A percentile compares a stretch with the other conserved stretches of the same genome.
Evolutionary conservation across 2,888 invertebrate genomes (phyloP).

Genomic region (Lumbricus terrestris): DNA sequence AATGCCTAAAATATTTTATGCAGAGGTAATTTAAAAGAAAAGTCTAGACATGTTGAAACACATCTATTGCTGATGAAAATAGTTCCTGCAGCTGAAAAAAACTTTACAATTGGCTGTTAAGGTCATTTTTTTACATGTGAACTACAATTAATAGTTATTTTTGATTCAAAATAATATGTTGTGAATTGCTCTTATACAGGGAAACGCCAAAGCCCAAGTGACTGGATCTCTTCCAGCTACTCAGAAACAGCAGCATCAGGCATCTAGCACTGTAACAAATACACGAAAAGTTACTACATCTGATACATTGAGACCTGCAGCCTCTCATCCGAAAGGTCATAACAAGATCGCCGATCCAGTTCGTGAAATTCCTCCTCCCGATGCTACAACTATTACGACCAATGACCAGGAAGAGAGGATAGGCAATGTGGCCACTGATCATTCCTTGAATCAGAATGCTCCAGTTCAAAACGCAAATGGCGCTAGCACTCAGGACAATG

Average conservation of each 20-base stretch:
- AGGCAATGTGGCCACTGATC: not conserved
- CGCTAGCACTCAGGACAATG: not conserved
- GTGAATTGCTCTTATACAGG: not conserved
- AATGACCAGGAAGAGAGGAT: not conserved
- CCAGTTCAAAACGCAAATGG: not conserved
- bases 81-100: too few species aligned
- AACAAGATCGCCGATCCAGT: not conserved
- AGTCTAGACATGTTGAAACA: too few species aligned
- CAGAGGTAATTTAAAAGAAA: too few species aligned
- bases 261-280: not conserved
- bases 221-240: not conserved
- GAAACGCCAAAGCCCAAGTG: not conserved
- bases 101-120: not conserved
- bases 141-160: not conserved
- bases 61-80: too few species aligned
- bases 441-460: slow-evolving; percentile 3
- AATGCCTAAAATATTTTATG: too few species aligned
- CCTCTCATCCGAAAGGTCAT: not conserved
- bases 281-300: not conserved
- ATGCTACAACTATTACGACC: not conserved
- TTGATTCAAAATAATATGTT: not conserved
- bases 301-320: not conserved
- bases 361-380: not conserved
- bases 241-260: not conserved
- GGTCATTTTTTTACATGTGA: not conserved